A percentile compares a stretch with the other conserved stretches of the same genome.
Evolutionary conservation across 2,888 invertebrate genomes (phyloP).

Genomic region (Cosmopolites sordidus): DNA sequence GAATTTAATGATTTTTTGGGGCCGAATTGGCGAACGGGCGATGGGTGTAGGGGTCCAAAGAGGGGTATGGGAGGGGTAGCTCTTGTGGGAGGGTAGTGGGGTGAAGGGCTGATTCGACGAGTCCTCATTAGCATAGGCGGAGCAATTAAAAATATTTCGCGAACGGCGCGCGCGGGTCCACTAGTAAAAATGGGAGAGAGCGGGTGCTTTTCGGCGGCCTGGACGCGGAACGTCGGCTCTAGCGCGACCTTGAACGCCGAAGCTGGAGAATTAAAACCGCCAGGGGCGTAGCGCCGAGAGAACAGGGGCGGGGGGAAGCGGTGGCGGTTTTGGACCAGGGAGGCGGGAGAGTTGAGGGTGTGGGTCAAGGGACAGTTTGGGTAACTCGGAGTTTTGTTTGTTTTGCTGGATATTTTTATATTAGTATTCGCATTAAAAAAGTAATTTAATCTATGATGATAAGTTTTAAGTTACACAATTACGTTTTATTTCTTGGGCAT

Average conservation of each 20-base stretch:
- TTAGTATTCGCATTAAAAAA: too few relatives aligned
- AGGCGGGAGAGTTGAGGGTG: too few relatives aligned
- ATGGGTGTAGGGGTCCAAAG: slow-evolving; percentile 2
- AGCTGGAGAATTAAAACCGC: slow-evolving; percentile 4
- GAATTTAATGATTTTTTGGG: slow-evolving; percentile 84
- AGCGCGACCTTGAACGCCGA: slow-evolving; percentile 23
- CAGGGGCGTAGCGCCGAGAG: slow-evolving; percentile 14
- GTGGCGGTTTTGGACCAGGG: too few relatives aligned
- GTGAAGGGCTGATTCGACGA: slow-evolving; percentile 37
- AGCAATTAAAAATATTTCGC: slow-evolving; percentile 29
- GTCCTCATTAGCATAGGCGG: slow-evolving; percentile 46
- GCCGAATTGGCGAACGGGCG: slow-evolving; percentile 38
- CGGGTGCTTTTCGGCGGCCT: neutral
- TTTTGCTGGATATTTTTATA: too few relatives aligned
- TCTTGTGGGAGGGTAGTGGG: slow-evolving; percentile 4
- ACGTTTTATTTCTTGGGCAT: too few relatives aligned
- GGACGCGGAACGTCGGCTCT: slow-evolving; percentile 10
- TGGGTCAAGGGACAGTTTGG: too few relatives aligned
- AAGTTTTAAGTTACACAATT: too few relatives aligned
- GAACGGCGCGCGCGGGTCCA: slow-evolving; percentile 13
- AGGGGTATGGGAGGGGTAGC: slow-evolving; percentile 22
- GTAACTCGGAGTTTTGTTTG: too few relatives aligned
- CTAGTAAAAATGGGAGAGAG: slow-evolving; percentile 19
- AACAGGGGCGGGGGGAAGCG: too few relatives aligned
- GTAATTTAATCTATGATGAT: too few relatives aligned